Evolutionary conservation across 1,140 invertebrate genomes (phyloP).

Genomic region (Brachionus plicatilis): DNA sequence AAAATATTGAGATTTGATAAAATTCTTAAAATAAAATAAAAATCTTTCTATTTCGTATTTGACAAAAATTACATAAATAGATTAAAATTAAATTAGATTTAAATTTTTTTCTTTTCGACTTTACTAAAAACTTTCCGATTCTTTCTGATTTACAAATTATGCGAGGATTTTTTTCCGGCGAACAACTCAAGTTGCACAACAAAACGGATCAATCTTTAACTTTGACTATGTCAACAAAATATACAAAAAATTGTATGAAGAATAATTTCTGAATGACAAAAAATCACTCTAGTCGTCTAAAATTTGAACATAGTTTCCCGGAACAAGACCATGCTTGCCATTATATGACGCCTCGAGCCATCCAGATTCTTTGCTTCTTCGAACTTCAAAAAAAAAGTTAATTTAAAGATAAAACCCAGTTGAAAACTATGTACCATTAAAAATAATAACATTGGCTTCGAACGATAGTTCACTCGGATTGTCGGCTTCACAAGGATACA

Average conservation of each 20-base stretch:
- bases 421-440: conserved; percentile 70
- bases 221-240: background rate
- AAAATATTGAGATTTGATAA: background rate
- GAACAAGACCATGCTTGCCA: conserved; percentile 85
- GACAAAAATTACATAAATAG: background rate
- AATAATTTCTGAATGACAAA: background rate
- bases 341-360: conserved; percentile 92
- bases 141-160: background rate
- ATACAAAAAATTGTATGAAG: background rate
- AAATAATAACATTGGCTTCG: conserved; percentile 95
- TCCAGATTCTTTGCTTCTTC: conserved; percentile 81
- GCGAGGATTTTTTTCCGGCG: background rate
- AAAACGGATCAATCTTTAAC: background rate
- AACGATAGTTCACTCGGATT: conserved; percentile 93
- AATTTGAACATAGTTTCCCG: conserved; percentile 90
- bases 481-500: conserved; percentile 90
- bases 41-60: background rate
- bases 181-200: background rate
- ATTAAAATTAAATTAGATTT: background rate
- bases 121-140: background rate
- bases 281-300: conserved; percentile 44
- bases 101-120: background rate
- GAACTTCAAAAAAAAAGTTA: conserved; percentile 63
- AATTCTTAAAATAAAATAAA: background rate
- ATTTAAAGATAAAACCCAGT: background rate